Conservation (phyloP, 2,113 vertebrate genomes). For the Toxotes chatareus region DNA sequence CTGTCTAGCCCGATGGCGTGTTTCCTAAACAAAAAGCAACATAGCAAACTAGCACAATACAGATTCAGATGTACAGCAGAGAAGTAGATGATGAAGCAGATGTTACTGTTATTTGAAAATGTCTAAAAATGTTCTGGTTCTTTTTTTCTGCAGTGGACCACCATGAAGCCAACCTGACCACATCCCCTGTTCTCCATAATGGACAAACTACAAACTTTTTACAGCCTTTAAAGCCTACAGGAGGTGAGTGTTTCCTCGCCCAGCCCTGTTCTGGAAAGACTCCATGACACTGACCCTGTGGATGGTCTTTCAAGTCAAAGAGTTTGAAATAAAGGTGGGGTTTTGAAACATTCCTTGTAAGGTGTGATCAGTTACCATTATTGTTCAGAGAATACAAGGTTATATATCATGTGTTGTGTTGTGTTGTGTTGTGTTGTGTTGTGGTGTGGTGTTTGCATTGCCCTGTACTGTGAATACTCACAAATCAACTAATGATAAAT, state of each 20-base stretch:
- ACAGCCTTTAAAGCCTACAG: slow-evolving; percentile 44
- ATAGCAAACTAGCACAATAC: not conserved
- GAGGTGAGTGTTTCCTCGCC: slow-evolving; percentile 2
- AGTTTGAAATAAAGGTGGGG: slow-evolving; percentile 14
- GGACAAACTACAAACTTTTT: slow-evolving; percentile 48
- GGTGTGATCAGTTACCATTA: not conserved
- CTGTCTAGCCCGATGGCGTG: not conserved
- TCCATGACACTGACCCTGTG: slow-evolving; percentile 17
- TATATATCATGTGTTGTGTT: not conserved
- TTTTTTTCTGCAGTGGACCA: slow-evolving; percentile 42
- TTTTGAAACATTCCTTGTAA: slow-evolving; percentile 13
- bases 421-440: not conserved
- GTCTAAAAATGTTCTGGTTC: not conserved
- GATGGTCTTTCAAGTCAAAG: slow-evolving; percentile 34
- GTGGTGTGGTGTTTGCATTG: not conserved
- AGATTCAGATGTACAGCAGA: not conserved
- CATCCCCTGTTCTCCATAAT: slow-evolving; percentile 32
- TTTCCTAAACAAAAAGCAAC: not conserved
- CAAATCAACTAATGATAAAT: not conserved
- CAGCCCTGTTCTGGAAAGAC: slow-evolving; percentile 29
- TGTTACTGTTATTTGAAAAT: not conserved
- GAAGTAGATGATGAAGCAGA: too few species aligned
- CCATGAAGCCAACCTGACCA: slow-evolving; percentile 49
- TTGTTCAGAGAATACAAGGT: not conserved
- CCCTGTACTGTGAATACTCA: not conserved